These are phyloP conservation scores for Macrochelys suwanniensis DNA, from an alignment of 2,797 vertebrate species.

Conservation along the genomic window DNA sequence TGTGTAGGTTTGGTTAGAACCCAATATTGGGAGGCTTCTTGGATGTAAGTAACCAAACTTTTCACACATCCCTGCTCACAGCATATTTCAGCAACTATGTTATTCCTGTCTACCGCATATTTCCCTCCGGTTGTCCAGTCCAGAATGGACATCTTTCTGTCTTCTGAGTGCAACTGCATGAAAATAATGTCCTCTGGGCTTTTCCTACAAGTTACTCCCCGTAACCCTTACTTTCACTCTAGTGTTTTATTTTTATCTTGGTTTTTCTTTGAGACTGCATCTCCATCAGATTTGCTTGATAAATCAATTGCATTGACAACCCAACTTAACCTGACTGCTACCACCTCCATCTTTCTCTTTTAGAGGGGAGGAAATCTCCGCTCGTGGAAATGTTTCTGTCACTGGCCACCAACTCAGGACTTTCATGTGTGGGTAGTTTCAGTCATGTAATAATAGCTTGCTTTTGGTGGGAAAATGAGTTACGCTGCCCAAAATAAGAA, in stretches of 20 bases:
- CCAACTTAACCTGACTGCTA: background rate
- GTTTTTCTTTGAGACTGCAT: background rate
- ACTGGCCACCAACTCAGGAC: background rate
- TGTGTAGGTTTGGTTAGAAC: background rate
- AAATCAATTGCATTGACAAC: background rate
- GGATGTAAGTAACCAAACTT: background rate
- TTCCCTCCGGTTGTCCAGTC: background rate
- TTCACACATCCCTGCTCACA: background rate
- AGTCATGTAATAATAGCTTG: background rate
- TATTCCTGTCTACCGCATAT: background rate
- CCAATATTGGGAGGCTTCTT: rapidly evolving
- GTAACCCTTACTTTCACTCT: background rate
- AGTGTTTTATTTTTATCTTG: background rate
- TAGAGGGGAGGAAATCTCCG: background rate
- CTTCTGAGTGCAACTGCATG: background rate
- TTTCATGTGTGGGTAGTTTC: background rate
- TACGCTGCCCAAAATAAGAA: background rate
- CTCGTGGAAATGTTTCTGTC: background rate
- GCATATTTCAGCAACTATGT: background rate
- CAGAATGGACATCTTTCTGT: background rate
- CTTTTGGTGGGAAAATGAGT: background rate
- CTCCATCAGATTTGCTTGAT: background rate
- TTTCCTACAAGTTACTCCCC: background rate
- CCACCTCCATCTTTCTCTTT: background rate
- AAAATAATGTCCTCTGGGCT: background rate